phyloP scores from a whole-genome alignment of 1,140 invertebrate genomes.

The Mycetomoellerius zeteki region DNA sequence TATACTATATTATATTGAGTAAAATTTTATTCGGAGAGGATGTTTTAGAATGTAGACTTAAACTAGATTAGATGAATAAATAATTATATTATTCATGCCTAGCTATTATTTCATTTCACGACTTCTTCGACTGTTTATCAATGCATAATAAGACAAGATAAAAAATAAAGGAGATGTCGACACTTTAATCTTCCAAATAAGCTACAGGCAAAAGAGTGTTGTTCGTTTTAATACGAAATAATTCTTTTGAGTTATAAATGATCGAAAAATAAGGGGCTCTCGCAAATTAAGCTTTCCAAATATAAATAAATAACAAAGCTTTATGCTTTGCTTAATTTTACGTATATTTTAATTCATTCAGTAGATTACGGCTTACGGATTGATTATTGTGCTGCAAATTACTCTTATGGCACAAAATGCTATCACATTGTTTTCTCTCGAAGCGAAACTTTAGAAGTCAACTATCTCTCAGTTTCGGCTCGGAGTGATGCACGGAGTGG shows the following conservation, averaged over 20 bases:
- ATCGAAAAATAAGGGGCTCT: not conserved
- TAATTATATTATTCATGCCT: not conserved
- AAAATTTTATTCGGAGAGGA: too few species aligned
- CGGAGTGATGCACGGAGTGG: not conserved
- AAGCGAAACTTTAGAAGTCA: slow-evolving; percentile 15
- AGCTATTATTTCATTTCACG: not conserved
- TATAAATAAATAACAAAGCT: slow-evolving; percentile 19
- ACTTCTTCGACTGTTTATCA: not conserved
- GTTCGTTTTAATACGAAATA: slow-evolving; percentile 2
- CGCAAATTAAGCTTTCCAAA: not conserved
- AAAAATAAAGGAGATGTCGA: not conserved
- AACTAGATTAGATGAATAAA: not conserved
- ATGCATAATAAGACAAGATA: not conserved
- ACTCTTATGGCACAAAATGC: slow-evolving; percentile 4
- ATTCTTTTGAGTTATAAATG: not conserved
- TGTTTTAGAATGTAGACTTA: not conserved
- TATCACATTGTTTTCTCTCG: not conserved
- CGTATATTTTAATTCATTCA: slow-evolving; percentile 3
- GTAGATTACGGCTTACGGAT: slow-evolving; percentile 6
- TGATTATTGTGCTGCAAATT: slow-evolving; percentile 27
- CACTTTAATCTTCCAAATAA: not conserved
- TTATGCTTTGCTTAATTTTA: slow-evolving; percentile 13
- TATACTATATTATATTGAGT: too few species aligned
- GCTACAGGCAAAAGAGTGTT: not conserved
- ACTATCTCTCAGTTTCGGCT: slow-evolving; percentile 34